Base-by-base conservation (phyloP, 2,113 vertebrate genomes). In the Clarias magur region DNA sequence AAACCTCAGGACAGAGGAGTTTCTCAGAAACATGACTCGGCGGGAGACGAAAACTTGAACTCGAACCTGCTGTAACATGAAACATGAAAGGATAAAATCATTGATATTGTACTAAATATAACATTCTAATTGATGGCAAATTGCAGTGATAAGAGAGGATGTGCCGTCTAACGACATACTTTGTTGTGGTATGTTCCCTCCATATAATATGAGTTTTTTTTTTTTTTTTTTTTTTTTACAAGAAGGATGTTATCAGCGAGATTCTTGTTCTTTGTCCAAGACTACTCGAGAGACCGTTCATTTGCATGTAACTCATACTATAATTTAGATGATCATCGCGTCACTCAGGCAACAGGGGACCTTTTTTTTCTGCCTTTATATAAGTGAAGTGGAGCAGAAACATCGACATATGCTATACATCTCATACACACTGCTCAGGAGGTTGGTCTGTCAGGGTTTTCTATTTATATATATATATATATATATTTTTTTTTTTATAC, bases 311-410 rank as follows among this genome's bases (percentile, higher is more conserved):
- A 56, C 4, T 17, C 27, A 79, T 57, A 16, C 53, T 79, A 30
- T 79, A 79, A 79, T 79, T 79, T 79, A 16, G 53, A 56, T 79
- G 75, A 79, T 56, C 53, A 16, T 79, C 75, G 3, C 56, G 75
- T 79, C 75, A 79, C 25, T 56, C 48, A 56, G 75, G 25, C 75
- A 78, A 78, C 75, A 56, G 5, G 3, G 48, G 75, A 79, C 15
- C 8, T 27, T 57, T 56, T 27, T 78, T 3, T 48, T 17, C 48
- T 78, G 23, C 16, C 25, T 56, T 27, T 56, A 27, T 56, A 78
- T 27, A n/a, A 17, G 25, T 27, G 25, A 54, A 27, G 15, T 25
- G 3, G 48, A 78, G 53, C 48, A 78, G 75, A 78, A 78, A 56
- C 53, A 79, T 21, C 27, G 15, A 30, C 13, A 17, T 15, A 17